phyloP scores from a whole-genome alignment of 2,797 vertebrate species.

The Phataginus tetradactyla region DNA sequence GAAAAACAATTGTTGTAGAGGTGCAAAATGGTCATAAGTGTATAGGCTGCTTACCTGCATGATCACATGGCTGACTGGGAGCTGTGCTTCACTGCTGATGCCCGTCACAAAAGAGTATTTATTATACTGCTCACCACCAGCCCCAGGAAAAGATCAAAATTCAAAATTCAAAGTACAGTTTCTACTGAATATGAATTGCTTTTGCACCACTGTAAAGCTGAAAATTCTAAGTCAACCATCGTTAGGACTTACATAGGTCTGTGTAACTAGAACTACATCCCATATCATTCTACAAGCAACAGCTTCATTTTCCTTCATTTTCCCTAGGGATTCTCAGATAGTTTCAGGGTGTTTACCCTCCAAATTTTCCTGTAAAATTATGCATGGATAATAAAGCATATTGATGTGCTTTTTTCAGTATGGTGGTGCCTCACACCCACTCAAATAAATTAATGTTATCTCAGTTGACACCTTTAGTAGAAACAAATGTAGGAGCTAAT shows the following conservation, averaged over 20 bases:
- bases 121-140: not conserved
- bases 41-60: not conserved
- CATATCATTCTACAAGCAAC: not conserved
- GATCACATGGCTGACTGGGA: not conserved
- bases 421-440: not conserved
- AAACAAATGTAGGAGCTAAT: not conserved
- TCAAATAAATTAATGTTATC: not conserved
- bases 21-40: not conserved
- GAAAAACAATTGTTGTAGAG: not conserved
- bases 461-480: not conserved
- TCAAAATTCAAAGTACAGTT: not conserved
- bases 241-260: not conserved
- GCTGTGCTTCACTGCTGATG: not conserved
- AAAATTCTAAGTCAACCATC: not conserved
- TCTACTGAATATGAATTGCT: not conserved
- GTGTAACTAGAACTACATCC: not conserved
- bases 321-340: not conserved
- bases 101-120: not conserved
- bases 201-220: not conserved
- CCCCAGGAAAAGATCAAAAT: not conserved
- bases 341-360: not conserved
- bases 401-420: not conserved
- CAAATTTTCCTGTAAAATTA: not conserved
- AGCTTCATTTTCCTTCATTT: conserved; percentile 20
- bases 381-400: not conserved